Evolutionary conservation across 1,140 invertebrate species (phyloP), one percentile per base, ranked within the genome.

Genomic region (Euwallacea fornicatus): DNA sequence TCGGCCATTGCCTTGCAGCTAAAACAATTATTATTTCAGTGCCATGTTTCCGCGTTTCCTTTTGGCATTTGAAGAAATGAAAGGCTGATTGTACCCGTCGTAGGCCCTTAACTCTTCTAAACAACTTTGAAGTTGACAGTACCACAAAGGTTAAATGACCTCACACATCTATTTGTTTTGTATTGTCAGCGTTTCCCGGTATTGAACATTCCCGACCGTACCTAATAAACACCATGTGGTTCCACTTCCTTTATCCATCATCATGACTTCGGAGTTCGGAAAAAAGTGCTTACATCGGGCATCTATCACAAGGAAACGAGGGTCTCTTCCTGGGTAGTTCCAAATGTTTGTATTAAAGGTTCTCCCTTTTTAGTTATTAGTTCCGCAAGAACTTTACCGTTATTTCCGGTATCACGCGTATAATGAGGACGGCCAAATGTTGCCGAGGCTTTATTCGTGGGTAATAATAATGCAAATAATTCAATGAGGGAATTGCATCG

Each of bases 341-440:
- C 21, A 33, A 33, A 33, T 33, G 21, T 33, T 33, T 33, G 21
- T 33, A 33, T 4, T 33, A 33, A 33, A 33, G 21, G 21, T 33
- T 33, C 16, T 65, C 63, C 63, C 43, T 53, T 65, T 53, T 16
- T 13, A 54, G 16, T 46, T 6, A 53, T 65, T 65, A 53, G 63
- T 65, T 65, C 63, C 47, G 63, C 63, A 65, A 21, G 46, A 65
- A 42, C 41, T 41, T 41, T 11, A 42, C 63, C 63, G 63, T 65
- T 65, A 65, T 54, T 65, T 65, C 63, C 63, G 63, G 63, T 46
- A 41, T 65, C 13, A 6, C 15, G 33, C 46, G 2, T 62, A 62
- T 42, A 56, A 56, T 56, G n/a, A 9, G 54, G 54, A 56, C 16
- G 10, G 15, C n/a, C 46, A 50, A 50, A 50, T 50, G 46, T 13